Conservation (phyloP, 2,113 vertebrate species). For the Gnathonemus longibarbis region DNA sequence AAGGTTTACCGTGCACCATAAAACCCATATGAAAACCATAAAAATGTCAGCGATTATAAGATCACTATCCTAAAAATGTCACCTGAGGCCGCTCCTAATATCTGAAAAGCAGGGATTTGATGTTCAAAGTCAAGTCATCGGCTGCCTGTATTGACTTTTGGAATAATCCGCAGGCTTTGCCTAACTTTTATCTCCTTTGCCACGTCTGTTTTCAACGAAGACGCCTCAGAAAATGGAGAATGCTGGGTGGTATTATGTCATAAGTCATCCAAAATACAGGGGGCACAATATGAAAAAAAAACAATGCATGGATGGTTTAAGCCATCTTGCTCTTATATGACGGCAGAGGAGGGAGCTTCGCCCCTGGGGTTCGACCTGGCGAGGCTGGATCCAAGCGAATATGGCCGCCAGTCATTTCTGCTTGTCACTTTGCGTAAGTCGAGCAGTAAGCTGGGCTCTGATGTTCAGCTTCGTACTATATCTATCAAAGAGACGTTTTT, state of each 20-base stretch:
- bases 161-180: background rate
- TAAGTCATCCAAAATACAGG: background rate
- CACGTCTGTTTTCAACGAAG: background rate
- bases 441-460: background rate
- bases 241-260: background rate
- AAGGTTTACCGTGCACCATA: background rate
- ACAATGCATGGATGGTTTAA: background rate
- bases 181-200: background rate
- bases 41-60: slow-evolving; percentile 6
- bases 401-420: background rate
- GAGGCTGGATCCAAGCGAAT: background rate
- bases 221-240: background rate
- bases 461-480: background rate
- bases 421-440: background rate
- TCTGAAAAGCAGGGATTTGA: background rate
- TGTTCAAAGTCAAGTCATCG: background rate
- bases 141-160: background rate
- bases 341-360: background rate
- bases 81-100: background rate
- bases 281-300: background rate
- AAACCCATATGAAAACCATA: background rate
- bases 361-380: background rate
- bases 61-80: background rate
- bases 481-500: background rate
- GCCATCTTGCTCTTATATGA: background rate